Evolutionary conservation across 1,140 invertebrate species (phyloP), one percentile per base, ranked within the genome.

Genomic region (Planococcus citri): DNA sequence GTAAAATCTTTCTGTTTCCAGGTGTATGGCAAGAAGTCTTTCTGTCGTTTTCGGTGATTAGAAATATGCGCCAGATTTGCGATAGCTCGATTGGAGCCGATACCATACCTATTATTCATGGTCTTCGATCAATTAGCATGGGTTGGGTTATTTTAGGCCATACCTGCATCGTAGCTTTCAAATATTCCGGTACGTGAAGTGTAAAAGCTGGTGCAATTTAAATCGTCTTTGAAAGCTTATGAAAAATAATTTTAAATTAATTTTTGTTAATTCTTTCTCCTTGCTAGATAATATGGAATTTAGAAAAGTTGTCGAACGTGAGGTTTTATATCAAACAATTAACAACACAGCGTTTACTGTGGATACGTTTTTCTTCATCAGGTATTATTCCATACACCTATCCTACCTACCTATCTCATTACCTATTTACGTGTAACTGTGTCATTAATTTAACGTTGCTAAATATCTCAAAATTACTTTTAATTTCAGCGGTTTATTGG

Each of bases 81-180:
- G 88, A 91, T 76, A 81, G 85, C 70, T 82, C 83, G 6, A 89
- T 91, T 9, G 89, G 89, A 2, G 83, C 85, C 6, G 90, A 92
- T 74, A 91, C 89, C 0, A 88, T 93, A 69, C 85, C 88, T 67
- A 88, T 86, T 8, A 84, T 94, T 37, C 91, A 94, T 73, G 91
- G 91, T 0, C 79, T 94, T 0, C 82, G 90, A 3, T 87, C 89
- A 0, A 83, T 95, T 41, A 92, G 90, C 73, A 94, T 95, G 90
- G 86, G 86, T 8, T 95, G 94, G 94, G 90, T 96, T 0, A 91
- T 97, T 60, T 83, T 95, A 1, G 93, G 92, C 0, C 93, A 97
- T 77, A 90, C 91, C 0, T 94, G 86, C 79, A 90, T 90, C 76
- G 84, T 88, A 68, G 85, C 86, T 1, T 92, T 91, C 77, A 91